These are phyloP conservation scores for Beroe forskalii DNA, from an alignment of 37 sponge, comb jelly and placozoan species.

Conservation along the genomic window DNA sequence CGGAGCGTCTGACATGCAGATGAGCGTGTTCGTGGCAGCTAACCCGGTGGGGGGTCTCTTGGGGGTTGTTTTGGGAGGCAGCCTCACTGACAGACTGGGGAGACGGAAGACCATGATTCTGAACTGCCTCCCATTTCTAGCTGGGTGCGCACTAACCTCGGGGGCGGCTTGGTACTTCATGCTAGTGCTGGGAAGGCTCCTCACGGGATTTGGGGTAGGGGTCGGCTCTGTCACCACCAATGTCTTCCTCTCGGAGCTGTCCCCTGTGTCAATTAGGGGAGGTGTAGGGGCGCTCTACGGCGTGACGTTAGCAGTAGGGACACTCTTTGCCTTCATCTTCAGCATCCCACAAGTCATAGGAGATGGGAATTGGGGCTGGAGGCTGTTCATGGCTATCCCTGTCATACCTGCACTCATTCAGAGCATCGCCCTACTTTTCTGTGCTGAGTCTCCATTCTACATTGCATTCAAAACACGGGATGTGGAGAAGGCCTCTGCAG, in stretches of 20 bases:
- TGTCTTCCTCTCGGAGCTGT: neutral
- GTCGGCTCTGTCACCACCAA: neutral
- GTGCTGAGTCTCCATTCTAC: neutral
- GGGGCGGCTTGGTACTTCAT: too few relatives aligned
- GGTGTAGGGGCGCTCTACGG: slow-evolving; percentile 5
- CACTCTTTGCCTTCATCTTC: neutral
- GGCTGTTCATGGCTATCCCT: slow-evolving; percentile 10
- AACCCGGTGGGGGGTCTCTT: slow-evolving; percentile 27
- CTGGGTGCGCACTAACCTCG: neutral
- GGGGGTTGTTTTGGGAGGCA: neutral
- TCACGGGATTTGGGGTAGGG: slow-evolving; percentile 5
- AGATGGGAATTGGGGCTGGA: neutral
- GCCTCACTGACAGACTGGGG: neutral
- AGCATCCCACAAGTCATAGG: neutral
- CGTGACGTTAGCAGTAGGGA: neutral
- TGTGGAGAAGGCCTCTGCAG: neutral
- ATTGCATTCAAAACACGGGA: neutral
- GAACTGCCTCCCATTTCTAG: neutral
- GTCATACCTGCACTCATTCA: neutral
- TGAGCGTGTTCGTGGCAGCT: neutral
- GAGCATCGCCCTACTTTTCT: neutral
- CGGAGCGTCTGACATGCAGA: neutral
- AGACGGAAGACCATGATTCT: neutral
- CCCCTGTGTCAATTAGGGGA: slow-evolving; percentile 8
- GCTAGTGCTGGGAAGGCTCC: neutral